Evolutionary conservation across 2,888 invertebrate species (phyloP), one percentile per base, ranked within the genome.

Genomic region (Syritta pipiens): DNA sequence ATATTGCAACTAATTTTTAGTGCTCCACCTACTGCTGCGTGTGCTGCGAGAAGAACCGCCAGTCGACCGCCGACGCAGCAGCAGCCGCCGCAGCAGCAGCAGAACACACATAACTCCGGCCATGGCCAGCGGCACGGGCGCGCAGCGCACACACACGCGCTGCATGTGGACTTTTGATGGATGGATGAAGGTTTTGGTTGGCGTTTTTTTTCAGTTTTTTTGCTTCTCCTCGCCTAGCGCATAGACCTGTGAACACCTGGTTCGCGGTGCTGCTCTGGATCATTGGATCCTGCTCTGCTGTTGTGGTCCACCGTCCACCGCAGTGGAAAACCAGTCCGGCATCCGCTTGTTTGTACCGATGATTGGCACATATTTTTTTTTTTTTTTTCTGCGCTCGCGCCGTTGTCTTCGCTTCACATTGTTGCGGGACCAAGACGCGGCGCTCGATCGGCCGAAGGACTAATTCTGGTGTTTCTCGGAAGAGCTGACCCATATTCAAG

Each of bases 11-110:
- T 72, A 72, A 79, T 79, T 79, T 79, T 72, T 67, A 79, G 67
- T 72, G 72, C 72, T 72, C 72, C 72, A 79, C 77, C 72, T 79
- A 79, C 77, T 79, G 77, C 77, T 77, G 77, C 77, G 77, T 72
- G 53, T 2, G 59, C 37, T 71, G 24, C 17, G 37, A 53, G 60
- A 77, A 60, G 65, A 77, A 14, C 44, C 35, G 57, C 49, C 19
- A 9, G 7, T 28, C 24, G 7, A 9, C 60, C 72, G 67, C 74
- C 67, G 62, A 79, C 79, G 67, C 72, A 77, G 30, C n/a, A n/a
- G n/a, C n/a, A n/a, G n/a, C n/a, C n/a, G n/a, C 17, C 4, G 9
- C 53, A 60, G 62, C 69, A 55, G 57, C 69, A 69, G 62, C 71
- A 79, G 32, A 72, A 28, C 60, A 67, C 55, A 77, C 57, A 68